These are phyloP conservation scores for Exocentrus adspersus DNA, from an alignment of 2,888 invertebrate species.

Conservation along the genomic window DNA sequence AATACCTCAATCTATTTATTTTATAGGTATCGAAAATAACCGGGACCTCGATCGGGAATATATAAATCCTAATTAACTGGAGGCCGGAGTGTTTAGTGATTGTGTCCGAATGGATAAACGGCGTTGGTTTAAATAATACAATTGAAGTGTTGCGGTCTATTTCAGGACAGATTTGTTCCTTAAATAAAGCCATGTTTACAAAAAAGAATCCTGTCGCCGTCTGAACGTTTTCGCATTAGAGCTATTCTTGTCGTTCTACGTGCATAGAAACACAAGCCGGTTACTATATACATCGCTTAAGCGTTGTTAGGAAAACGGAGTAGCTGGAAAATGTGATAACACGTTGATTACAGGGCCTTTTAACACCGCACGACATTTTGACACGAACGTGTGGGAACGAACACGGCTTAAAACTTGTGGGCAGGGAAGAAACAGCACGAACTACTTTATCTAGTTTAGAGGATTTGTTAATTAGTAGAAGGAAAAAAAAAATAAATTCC, in stretches of 20 bases:
- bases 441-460: conserved; percentile 42
- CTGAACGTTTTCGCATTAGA: conserved; percentile 23
- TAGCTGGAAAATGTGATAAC: conserved; percentile 44
- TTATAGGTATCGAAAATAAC: conserved; percentile 20
- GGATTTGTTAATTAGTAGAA: conserved; percentile 41
- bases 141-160: conserved; percentile 32
- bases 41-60: conserved; percentile 3
- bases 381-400: conserved; percentile 51
- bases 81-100: conserved; percentile 14
- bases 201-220: conserved; percentile 24
- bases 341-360: conserved; percentile 49
- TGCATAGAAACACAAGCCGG: background rate
- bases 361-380: conserved; percentile 52
- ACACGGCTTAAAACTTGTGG: conserved; percentile 44
- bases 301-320: conserved; percentile 33
- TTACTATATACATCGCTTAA: background rate
- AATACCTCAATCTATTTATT: conserved; percentile 17
- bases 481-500: no score
- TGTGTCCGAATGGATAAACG: conserved; percentile 12
- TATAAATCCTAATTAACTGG: conserved; percentile 24
- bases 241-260: conserved; percentile 11
- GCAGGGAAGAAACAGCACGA: conserved; percentile 42
- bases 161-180: conserved; percentile 29
- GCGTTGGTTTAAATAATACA: conserved; percentile 26
- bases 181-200: conserved; percentile 29